These are phyloP conservation scores for Danaus chrysippus DNA, from an alignment of 2,888 invertebrate genomes.

Conservation along the genomic window DNA sequence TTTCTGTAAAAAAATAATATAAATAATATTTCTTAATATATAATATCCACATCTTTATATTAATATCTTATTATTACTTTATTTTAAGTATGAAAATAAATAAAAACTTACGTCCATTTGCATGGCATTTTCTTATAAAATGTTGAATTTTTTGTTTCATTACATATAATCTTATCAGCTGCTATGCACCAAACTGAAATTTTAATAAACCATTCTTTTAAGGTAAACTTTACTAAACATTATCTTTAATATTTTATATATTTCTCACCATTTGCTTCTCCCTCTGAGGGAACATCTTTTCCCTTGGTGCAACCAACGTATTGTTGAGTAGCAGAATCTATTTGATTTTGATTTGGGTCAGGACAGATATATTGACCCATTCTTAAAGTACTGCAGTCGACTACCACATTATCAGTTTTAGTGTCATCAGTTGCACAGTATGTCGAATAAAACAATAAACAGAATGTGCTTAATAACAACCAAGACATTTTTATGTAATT, in stretches of 20 bases:
- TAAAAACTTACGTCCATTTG: slow-evolving; percentile 93
- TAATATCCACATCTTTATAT: neutral
- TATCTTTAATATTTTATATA: slow-evolving; percentile 1
- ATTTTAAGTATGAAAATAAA: neutral
- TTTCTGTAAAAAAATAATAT: slow-evolving; percentile 80
- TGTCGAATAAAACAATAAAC: slow-evolving; percentile 35
- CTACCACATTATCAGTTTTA: slow-evolving; percentile 50
- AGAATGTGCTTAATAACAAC: slow-evolving; percentile 11
- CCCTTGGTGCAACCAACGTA: slow-evolving; percentile 85
- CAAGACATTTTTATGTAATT: slow-evolving; percentile 11
- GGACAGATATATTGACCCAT: slow-evolving; percentile 92
- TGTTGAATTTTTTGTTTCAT: slow-evolving; percentile 86
- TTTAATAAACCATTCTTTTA: slow-evolving; percentile 10
- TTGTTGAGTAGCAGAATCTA: slow-evolving; percentile 94
- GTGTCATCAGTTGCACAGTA: slow-evolving; percentile 54
- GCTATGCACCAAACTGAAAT: slow-evolving; percentile 88
- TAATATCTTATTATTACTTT: neutral
- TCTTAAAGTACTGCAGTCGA: slow-evolving; percentile 85
- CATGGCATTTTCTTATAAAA: slow-evolving; percentile 92
- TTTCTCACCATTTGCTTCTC: slow-evolving; percentile 86
- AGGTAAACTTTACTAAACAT: neutral
- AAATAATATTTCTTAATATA: slow-evolving; percentile 1
- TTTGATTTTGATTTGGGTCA: slow-evolving; percentile 85
- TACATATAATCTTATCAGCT: slow-evolving; percentile 89
- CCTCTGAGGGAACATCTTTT: slow-evolving; percentile 79